Evolutionary conservation across 2,888 invertebrate genomes (phyloP), one percentile per base, ranked within the genome.

Genomic region (Limnephilus marmoratus): DNA sequence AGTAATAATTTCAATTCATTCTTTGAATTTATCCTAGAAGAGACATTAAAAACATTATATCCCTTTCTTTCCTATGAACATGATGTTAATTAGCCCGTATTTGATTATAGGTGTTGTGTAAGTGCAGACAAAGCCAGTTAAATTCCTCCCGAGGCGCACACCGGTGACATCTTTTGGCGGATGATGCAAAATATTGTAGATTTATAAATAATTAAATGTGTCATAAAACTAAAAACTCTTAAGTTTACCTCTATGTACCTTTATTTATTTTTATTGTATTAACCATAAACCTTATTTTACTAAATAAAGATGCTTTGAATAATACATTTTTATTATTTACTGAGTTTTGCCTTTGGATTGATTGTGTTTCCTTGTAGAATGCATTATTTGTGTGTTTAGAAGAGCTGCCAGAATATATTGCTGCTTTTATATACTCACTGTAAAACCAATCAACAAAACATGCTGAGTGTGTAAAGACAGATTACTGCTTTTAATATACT

Each of bases 61-160:
- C 24, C 7, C 9, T 68, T n/a, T 24, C 68, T 24, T n/a, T 24
- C 83, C 34, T 34, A 41, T 83, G 68, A 87, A 87, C 49, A 90
- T 91, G 81, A 85, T 81, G 87, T 80, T 93, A 93, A 93, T 93
- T 34, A 24, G 41, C 87, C 86, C 82, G 34, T 93, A 92, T 94
- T 94, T 95, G 94, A 94, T 95, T 95, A 94, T 95, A 95, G 95
- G 95, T 95, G 94, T 94, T 94, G 94, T 94, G 94, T 95, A 95
- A 95, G 94, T 94, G 94, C 94, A 94, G 95, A 94, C 94, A 94
- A 92, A 91, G 85, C 87, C 91, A 34, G 80, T 90, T 81, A 81
- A 87, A 91, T 89, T 86, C 91, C 88, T 81, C 81, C 92, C 41
- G 87, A 90, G 93, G 92, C 91, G 80, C 83, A 68, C 45, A 80